Evolutionary conservation across 2,888 invertebrate genomes (phyloP), one percentile per base, ranked within the genome.

Genomic region (Phorcus lineatus): DNA sequence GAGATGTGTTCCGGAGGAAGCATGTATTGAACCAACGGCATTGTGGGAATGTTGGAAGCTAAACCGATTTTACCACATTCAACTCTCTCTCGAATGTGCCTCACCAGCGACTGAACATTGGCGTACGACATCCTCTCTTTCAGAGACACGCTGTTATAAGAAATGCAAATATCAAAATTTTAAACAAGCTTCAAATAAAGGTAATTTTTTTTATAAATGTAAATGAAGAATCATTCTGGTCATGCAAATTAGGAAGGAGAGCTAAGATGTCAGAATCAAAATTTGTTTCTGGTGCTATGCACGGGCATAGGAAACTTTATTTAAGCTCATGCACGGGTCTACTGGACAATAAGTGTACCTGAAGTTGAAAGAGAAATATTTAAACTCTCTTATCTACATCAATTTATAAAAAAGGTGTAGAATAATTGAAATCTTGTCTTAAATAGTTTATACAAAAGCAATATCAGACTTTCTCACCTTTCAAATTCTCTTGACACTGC

Each of bases 31-130:
- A 86, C 87, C 40, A 92, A 83, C 16, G 89, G 87, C 55, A 88
- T 74, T 0, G 87, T 86, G 13, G 88, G 84, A 19, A 85, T 86
- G 36, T 82, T 78, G 4, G 79, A 52, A 16, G 80, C 80, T 7
- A 84, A 83, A 40, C 82, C 81, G 24, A 85, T 84, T 16, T 81
- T 81, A 53, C 90, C 87, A 78, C 88, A 88, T 78, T 92, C 96
- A 78, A 97, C 93, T 78, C 96, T 94, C 84, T 96, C 96, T 93
- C 97, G 96, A 83, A 98, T 95, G 0, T 96, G 95, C 96, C 96
- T 96, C 91, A 97, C 96, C 84, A 97, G 94, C 88, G 96, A 96
- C 90, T 97, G 97, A 28, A 97, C 94, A 92, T 98, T 97, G 84
- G 95, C 95, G 53, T 98, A 92, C 57, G 95, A 96, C 74, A 98